phyloP scores from a whole-genome alignment of 2,113 vertebrate species.

The Otolemur garnettii region DNA sequence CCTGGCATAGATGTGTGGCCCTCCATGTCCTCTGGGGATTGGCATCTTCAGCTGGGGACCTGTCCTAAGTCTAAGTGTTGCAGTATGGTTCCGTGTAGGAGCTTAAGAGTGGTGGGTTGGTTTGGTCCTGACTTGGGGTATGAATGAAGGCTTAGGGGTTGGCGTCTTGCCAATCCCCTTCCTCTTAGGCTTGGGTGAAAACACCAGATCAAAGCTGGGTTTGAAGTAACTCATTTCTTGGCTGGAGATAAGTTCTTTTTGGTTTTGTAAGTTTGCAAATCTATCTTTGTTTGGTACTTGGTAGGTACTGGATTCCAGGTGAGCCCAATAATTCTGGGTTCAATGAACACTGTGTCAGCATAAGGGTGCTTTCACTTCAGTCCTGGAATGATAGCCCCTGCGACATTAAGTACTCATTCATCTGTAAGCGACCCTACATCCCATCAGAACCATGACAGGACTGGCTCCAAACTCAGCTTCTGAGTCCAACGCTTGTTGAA shows the following conservation, averaged over 20 bases:
- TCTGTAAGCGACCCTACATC: conserved; percentile 58
- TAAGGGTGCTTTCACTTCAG: neutral
- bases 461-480: neutral
- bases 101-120: neutral
- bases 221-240: neutral
- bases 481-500: neutral
- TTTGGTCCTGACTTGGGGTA: neutral
- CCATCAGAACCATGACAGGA: neutral
- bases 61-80: neutral
- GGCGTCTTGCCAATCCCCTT: neutral
- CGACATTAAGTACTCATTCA: neutral
- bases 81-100: neutral
- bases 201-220: neutral
- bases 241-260: neutral
- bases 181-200: neutral
- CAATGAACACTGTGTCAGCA: conserved; percentile 66
- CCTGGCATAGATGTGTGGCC: neutral
- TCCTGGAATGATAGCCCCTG: conserved; percentile 75
- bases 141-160: neutral
- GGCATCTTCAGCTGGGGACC: neutral
- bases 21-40: neutral
- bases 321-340: conserved; percentile 24
- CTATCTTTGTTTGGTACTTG: neutral
- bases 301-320: conserved; percentile 78
- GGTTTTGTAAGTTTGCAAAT: neutral